Percentiles rank a stretch among this genome's conserved stretches.
Evolutionary conservation across 2,888 invertebrate genomes (phyloP).

Genomic region (Allophyes oxyacanthae): DNA sequence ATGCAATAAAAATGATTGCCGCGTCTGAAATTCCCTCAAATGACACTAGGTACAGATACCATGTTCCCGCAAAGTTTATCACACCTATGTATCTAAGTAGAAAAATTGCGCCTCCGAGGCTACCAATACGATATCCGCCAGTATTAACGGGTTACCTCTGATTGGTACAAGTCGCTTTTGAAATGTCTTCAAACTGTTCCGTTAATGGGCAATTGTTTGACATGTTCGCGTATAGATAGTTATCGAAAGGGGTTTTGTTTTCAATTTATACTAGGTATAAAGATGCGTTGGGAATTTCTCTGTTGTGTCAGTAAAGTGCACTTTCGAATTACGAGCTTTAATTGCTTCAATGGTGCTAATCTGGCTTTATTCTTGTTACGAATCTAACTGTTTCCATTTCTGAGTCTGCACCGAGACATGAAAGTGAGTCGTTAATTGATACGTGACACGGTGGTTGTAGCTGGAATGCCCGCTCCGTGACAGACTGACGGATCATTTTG

Average conservation of each 20-base stretch:
- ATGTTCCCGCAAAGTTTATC: constrained; percentile 18
- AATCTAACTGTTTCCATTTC: no score
- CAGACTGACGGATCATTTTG: constrained; percentile 57
- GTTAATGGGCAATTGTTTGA: constrained; percentile 35
- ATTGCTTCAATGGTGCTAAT: constrained; percentile 5
- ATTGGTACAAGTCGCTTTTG: constrained; percentile 23
- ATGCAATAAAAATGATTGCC: constrained; percentile 68
- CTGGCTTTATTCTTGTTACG: constrained; percentile 1
- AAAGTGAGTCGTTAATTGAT: constrained; percentile 50
- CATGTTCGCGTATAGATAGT: constrained; percentile 3
- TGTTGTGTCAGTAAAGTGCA: constrained; percentile 5
- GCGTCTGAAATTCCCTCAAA: constrained; percentile 56
- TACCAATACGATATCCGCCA: constrained; percentile 10
- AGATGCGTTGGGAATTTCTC: constrained; percentile 12
- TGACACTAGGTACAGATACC: constrained; percentile 21
- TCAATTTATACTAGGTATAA: constrained; percentile 28
- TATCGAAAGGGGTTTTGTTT: constrained; percentile 2
- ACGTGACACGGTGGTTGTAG: constrained; percentile 40
- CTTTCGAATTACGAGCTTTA: constrained; percentile 19
- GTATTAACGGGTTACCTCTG: constrained; percentile 19
- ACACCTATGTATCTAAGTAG: constrained; percentile 13
- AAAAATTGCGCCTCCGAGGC: constrained; percentile 16
- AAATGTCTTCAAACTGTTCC: constrained; percentile 28
- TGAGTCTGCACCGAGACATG: constrained; percentile 14
- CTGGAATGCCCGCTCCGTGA: constrained; percentile 50